phyloP scores from a whole-genome alignment of 2,113 vertebrate species.

The Numida meleagris region DNA sequence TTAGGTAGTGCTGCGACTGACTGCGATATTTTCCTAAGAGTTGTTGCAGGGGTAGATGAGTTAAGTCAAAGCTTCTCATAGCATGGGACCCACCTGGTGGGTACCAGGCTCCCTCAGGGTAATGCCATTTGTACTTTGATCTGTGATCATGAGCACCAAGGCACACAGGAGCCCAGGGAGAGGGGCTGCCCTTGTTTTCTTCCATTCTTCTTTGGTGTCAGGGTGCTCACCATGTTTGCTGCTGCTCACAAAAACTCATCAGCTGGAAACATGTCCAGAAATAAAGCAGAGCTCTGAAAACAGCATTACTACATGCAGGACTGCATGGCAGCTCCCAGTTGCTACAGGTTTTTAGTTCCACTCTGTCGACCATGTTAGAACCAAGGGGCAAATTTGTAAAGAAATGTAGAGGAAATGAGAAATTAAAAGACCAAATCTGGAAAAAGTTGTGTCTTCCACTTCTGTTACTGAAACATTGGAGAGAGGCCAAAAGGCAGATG shows the following conservation, averaged over 20 bases:
- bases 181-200: not conserved
- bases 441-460: not conserved
- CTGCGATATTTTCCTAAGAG: not conserved
- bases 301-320: not conserved
- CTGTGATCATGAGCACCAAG: not conserved
- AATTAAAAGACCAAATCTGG: conserved; percentile 3
- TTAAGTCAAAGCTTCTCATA: not conserved
- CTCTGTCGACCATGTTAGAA: not conserved
- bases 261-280: not conserved
- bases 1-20: not conserved
- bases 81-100: not conserved
- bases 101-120: not conserved
- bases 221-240: not conserved
- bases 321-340: not conserved
- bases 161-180: not conserved
- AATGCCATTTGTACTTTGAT: not conserved
- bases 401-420: not conserved
- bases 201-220: not conserved
- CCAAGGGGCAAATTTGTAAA: not conserved
- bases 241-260: not conserved
- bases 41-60: not conserved
- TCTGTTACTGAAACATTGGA: not conserved
- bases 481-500: not conserved
- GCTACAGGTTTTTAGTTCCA: not conserved
- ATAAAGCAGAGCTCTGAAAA: not conserved